phyloP scores from a whole-genome alignment of 2,113 vertebrate genomes.

The Menura novaehollandiae region DNA sequence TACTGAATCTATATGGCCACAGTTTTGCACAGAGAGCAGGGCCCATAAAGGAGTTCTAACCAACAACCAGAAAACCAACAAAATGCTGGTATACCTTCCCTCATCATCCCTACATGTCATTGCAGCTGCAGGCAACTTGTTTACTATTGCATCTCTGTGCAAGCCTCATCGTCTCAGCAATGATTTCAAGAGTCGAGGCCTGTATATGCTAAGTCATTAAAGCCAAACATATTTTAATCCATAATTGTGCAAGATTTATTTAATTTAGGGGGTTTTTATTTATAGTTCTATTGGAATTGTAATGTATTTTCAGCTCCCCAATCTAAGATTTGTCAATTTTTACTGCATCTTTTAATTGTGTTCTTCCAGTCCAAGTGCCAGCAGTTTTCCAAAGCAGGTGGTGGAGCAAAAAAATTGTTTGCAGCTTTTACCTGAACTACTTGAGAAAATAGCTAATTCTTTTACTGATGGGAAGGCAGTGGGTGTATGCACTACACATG shows the following conservation, averaged over 20 bases:
- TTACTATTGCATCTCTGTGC: constrained; percentile 35
- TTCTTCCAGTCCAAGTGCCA: constrained; percentile 68
- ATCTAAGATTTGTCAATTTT: constrained; percentile 77
- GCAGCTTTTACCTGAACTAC: not conserved
- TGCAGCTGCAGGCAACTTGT: not conserved
- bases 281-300: constrained; percentile 76
- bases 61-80: not conserved
- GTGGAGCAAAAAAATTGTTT: not conserved
- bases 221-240: constrained; percentile 77
- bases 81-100: not conserved
- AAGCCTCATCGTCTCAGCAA: constrained; percentile 29
- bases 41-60: not conserved
- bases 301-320: constrained; percentile 72
- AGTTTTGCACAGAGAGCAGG: not conserved
- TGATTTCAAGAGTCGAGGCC: constrained; percentile 52
- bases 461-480: not conserved
- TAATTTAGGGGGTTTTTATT: constrained; percentile 76
- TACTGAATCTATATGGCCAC: not conserved
- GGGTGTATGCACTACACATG: not conserved
- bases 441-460: not conserved
- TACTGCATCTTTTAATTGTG: constrained; percentile 76
- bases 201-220: constrained; percentile 72
- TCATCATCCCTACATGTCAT: rapidly evolving
- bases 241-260: constrained; percentile 81
- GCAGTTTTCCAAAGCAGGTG: constrained; percentile 62